These are phyloP conservation scores for Vollenhovia emeryi DNA, from an alignment of 1,140 invertebrate genomes.

Conservation along the genomic window DNA sequence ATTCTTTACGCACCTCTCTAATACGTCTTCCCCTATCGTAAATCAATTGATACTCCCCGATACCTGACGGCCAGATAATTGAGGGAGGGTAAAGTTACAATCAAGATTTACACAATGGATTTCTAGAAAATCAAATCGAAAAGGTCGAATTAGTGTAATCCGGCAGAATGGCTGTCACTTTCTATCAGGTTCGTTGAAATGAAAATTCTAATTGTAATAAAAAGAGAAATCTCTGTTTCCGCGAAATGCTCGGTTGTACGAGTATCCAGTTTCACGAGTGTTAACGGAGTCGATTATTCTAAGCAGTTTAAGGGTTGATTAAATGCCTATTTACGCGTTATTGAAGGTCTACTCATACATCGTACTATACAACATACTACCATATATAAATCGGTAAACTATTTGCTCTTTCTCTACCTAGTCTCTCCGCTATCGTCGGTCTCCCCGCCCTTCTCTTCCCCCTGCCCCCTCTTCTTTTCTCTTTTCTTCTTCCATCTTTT, in stretches of 20 bases:
- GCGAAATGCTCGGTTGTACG: neutral
- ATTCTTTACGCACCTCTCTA: conserved; percentile 13
- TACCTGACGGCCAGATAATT: conserved; percentile 68
- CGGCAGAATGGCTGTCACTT: neutral
- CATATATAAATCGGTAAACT: too few species aligned
- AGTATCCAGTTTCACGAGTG: neutral
- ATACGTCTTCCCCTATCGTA: conserved; percentile 56
- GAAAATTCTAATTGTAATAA: neutral
- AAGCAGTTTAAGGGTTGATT: conserved; percentile 19
- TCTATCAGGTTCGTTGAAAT: neutral
- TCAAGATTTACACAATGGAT: neutral
- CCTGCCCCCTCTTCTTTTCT: too few species aligned
- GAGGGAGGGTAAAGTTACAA: conserved; percentile 45
- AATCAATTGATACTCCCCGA: conserved; percentile 71
- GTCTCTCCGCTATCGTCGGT: too few species aligned
- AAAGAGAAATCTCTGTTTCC: neutral
- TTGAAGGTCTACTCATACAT: conserved; percentile 40
- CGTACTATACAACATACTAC: neutral
- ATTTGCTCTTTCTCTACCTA: too few species aligned
- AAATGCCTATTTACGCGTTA: conserved; percentile 18
- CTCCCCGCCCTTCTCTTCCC: too few species aligned
- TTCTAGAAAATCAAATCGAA: neutral
- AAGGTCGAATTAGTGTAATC: neutral
- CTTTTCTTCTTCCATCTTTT: too few species aligned
- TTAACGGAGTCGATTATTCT: conserved; percentile 22